phyloP scores from a whole-genome alignment of 2,113 vertebrate genomes.

The Parotia lawesii region DNA sequence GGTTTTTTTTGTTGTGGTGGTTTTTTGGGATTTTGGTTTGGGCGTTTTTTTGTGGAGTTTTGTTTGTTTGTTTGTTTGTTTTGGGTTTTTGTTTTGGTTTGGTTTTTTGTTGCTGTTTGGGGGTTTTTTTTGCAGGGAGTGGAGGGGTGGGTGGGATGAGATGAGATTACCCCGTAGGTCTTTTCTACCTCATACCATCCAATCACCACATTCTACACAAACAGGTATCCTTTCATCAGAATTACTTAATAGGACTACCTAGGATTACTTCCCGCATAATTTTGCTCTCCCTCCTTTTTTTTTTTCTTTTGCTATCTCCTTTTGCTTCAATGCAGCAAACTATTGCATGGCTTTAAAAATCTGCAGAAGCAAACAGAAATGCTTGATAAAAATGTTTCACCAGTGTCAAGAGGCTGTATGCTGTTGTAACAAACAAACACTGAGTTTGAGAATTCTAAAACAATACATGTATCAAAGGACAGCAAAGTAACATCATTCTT shows the following conservation, averaged over 20 bases:
- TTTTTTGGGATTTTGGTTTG: not conserved
- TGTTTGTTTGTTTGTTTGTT: not conserved
- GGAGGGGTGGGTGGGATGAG: not conserved
- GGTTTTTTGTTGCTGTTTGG: not conserved
- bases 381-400: not conserved
- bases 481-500: not conserved
- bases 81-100: not conserved
- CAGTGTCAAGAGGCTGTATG: not conserved
- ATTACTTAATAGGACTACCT: not conserved
- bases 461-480: not conserved
- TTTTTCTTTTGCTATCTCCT: not conserved
- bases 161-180: not conserved
- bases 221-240: not conserved
- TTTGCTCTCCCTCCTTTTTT: not conserved
- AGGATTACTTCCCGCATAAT: not conserved
- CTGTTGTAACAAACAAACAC: not conserved
- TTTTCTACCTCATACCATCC: not conserved
- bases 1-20: too few species aligned
- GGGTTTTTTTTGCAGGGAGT: not conserved
- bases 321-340: not conserved
- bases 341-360: not conserved
- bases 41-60: not conserved
- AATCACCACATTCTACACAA: not conserved
- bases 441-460: not conserved
- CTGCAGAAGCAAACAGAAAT: not conserved